Evolutionary conservation across 1,140 invertebrate genomes (phyloP).

Genomic region (Microplitis mediator): DNA sequence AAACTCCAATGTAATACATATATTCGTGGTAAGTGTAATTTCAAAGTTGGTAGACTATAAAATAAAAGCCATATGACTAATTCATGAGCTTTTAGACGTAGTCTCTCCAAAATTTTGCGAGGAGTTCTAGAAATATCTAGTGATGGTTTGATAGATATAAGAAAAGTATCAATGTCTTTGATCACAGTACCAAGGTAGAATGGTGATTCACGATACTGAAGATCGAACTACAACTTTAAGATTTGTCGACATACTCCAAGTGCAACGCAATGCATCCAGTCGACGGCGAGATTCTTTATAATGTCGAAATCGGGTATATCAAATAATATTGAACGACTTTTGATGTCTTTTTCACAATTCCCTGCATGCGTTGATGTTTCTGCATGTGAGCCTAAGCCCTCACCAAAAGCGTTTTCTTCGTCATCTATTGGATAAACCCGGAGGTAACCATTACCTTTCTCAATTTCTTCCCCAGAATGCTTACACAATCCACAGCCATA

Average conservation of each 20-base stretch:
- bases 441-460: conserved; percentile 26
- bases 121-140: conserved; percentile 38
- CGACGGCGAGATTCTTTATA: conserved; percentile 34
- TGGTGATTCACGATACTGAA: conserved; percentile 14
- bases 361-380: conserved; percentile 9
- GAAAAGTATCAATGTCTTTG: conserved; percentile 28
- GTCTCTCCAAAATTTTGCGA: conserved; percentile 33
- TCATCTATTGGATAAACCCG: conserved; percentile 32
- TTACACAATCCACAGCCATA: conserved; percentile 44
- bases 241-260: conserved; percentile 37
- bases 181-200: conserved; percentile 37
- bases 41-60: conserved; percentile 36
- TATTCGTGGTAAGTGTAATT: conserved; percentile 26
- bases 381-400: conserved; percentile 30
- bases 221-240: conserved; percentile 40
- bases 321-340: conserved; percentile 32
- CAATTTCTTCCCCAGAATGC: conserved; percentile 35
- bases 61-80: conserved; percentile 39
- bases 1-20: conserved; percentile 41
- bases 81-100: conserved; percentile 46
- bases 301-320: conserved; percentile 40
- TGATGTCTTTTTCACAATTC: conserved; percentile 30
- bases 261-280: conserved; percentile 44
- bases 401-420: conserved; percentile 29
- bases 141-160: conserved; percentile 35